phyloP scores from a whole-genome alignment of 2,797 vertebrate species.

The Cyprinodon diabolis region DNA sequence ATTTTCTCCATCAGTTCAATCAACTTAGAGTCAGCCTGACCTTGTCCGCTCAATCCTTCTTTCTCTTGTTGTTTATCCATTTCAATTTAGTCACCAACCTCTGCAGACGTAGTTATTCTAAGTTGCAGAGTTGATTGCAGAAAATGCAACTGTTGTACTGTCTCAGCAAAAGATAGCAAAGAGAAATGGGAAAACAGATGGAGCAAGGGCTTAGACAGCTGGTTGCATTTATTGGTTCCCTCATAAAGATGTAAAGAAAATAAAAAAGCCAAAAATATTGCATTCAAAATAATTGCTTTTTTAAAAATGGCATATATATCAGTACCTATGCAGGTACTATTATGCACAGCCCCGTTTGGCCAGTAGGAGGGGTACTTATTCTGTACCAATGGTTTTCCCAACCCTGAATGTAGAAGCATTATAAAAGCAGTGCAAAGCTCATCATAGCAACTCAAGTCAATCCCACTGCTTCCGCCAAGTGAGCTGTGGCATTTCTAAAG shows the following conservation, averaged over 20 bases:
- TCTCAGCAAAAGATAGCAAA: constrained; percentile 24
- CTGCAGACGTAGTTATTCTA: constrained; percentile 43
- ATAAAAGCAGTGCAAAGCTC: no score
- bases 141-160: constrained; percentile 35
- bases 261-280: background rate
- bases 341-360: background rate
- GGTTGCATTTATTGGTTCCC: background rate
- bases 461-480: no score
- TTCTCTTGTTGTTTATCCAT: constrained; percentile 40
- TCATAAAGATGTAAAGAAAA: background rate
- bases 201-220: constrained; percentile 22
- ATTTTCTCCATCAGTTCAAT: constrained; percentile 8
- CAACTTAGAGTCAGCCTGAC: constrained; percentile 11
- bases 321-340: background rate
- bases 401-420: no score
- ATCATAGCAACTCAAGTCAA: no score
- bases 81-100: constrained; percentile 47
- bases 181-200: constrained; percentile 31
- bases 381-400: background rate
- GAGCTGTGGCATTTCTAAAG: no score
- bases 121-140: constrained; percentile 53
- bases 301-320: background rate
- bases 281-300: background rate
- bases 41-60: constrained; percentile 13
- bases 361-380: background rate